phyloP scores from a whole-genome alignment of 2,113 vertebrate genomes.

The Cebidichthys violaceus region DNA sequence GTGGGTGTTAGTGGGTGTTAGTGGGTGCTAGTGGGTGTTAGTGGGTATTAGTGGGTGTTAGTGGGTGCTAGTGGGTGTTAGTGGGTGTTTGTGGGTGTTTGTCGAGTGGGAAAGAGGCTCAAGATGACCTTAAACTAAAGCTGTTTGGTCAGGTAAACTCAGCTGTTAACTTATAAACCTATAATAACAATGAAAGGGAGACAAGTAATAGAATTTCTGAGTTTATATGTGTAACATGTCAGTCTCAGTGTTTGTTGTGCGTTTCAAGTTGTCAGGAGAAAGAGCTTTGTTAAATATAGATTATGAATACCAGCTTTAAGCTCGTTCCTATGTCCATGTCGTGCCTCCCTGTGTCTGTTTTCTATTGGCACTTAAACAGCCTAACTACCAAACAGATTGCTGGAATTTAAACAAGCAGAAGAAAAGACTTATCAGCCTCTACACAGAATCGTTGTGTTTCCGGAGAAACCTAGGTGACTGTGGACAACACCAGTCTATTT shows the following conservation, averaged over 20 bases:
- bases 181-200: background rate
- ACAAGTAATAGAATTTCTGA: background rate
- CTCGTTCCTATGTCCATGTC: background rate
- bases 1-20: too few relatives aligned
- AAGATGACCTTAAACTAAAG: background rate
- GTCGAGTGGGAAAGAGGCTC: background rate
- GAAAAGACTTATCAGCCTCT: background rate
- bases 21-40: too few relatives aligned
- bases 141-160: background rate
- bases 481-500: background rate
- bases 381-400: slow-evolving; percentile 19
- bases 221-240: background rate
- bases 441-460: slow-evolving; percentile 16
- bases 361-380: slow-evolving; percentile 25
- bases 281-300: background rate
- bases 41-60: too few relatives aligned
- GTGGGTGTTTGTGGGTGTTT: background rate
- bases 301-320: slow-evolving; percentile 6
- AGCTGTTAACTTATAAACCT: background rate
- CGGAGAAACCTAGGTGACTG: slow-evolving; percentile 20
- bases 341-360: slow-evolving; percentile 7
- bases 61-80: too few relatives aligned
- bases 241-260: background rate
- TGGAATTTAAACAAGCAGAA: slow-evolving; percentile 42
- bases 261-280: background rate